Percentiles rank a stretch among this genome's conserved stretches.
phyloP scores from a whole-genome alignment of 2,888 invertebrate species.

The Ophion ventricosus region DNA sequence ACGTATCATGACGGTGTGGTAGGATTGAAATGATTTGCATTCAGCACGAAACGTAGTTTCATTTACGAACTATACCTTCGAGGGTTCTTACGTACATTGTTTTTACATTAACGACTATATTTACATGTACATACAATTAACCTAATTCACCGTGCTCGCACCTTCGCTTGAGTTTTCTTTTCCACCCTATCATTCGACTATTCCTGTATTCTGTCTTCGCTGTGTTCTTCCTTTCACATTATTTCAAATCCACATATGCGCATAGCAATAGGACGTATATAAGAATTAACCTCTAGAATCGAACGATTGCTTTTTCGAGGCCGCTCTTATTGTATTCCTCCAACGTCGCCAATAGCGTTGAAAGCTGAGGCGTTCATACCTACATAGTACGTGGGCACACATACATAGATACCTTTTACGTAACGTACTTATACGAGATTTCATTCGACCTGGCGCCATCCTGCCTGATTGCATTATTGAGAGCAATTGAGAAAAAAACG shows the following conservation, averaged over 20 bases:
- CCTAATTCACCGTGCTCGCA: neutral
- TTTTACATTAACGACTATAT: too few species aligned
- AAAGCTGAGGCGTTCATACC: constrained; percentile 9
- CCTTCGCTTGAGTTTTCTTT: neutral
- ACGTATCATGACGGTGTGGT: too few species aligned
- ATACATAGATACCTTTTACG: constrained; percentile 8
- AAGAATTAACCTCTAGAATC: constrained; percentile 20
- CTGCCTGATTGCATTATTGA: constrained; percentile 61
- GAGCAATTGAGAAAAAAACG: constrained; percentile 55
- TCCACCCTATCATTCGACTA: neutral
- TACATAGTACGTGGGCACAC: neutral
- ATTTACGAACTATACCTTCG: too few species aligned
- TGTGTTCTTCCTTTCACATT: neutral
- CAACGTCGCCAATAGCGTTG: constrained; percentile 14
- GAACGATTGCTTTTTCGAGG: constrained; percentile 27
- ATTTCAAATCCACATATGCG: neutral
- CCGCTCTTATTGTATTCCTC: constrained; percentile 14
- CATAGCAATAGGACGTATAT: neutral
- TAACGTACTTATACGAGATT: constrained; percentile 54
- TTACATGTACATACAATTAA: too few species aligned
- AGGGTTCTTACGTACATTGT: too few species aligned
- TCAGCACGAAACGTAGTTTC: too few species aligned
- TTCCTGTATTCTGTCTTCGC: neutral
- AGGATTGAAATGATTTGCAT: too few species aligned
- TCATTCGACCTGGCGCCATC: constrained; percentile 49